These are phyloP conservation scores for Oryctolagus cuniculus DNA, from an alignment of 2,113 vertebrate genomes.

Conservation along the genomic window mOryCun1.1 NC_091448.1:9380001-9380500, in stretches of 20 bases:
- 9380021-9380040: fast-evolving
- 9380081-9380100: background rate
- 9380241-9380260: background rate
- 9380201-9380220: background rate
- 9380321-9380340: no score
- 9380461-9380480: no score
- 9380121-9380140: background rate
- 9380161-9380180: background rate
- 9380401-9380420: no score
- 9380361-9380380: no score
- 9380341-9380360: no score
- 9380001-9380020: background rate
- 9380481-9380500: no score
- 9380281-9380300: no score
- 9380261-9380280: background rate
- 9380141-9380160: background rate
- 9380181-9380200: background rate
- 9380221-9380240: background rate
- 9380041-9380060: background rate
- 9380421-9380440: no score
- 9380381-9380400: no score
- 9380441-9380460: no score
- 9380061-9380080: no score
- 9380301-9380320: no score
- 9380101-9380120: background rate